Evolutionary conservation across 2,888 invertebrate species (phyloP), one percentile per base, ranked within the genome.

Genomic region (Tenthredo scrophulariae): DNA sequence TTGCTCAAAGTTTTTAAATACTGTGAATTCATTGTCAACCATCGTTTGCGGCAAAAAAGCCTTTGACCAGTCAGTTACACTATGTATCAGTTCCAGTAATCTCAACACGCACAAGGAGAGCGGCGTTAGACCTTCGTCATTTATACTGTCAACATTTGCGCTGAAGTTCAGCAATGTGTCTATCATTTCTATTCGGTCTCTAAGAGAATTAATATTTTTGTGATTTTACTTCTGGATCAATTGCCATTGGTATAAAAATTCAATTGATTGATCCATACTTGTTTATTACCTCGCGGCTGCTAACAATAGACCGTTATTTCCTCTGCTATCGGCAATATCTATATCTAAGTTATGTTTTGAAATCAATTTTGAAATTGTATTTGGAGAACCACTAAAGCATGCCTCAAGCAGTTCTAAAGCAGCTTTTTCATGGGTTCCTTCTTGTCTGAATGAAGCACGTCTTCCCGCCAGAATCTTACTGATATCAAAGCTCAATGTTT

Each of bases 61-160:
- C 85, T 92, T 88, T 87, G 95, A 95, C 91, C 91, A 93, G 89
- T 90, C 88, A 5, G 54, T 86, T 15, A 91, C 88, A 4, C 87
- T 85, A 37, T 89, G 54, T 84, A 89, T 86, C 7, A 89, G 86
- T 75, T 94, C 93, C 15, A 93, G 88, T 84, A 93, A 94, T 84
- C 93, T 91, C 70, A 94, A 87, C 6, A 95, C 88, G 62, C 94
- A 93, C 5, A 94, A 87, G 15, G 91, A 93, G 5, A 95, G 92
- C 0, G 95, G 94, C 3, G 95, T 95, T 87, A 95, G 93, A 84
- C 95, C 94, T 65, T 94, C 94, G 86, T 95, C 95, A 87, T 95
- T 95, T 79, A 91, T 92, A 67, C 91, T 91, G 87, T 95, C 93
- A 2, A 95, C 87, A 67, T 94, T 92, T 1, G 94, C 95, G 0